Percentiles rank a stretch among this genome's conserved stretches.
These are phyloP conservation scores for Aspidoscelis tigris DNA, from an alignment of 2,113 vertebrate genomes.

Conservation along the genomic window DNA sequence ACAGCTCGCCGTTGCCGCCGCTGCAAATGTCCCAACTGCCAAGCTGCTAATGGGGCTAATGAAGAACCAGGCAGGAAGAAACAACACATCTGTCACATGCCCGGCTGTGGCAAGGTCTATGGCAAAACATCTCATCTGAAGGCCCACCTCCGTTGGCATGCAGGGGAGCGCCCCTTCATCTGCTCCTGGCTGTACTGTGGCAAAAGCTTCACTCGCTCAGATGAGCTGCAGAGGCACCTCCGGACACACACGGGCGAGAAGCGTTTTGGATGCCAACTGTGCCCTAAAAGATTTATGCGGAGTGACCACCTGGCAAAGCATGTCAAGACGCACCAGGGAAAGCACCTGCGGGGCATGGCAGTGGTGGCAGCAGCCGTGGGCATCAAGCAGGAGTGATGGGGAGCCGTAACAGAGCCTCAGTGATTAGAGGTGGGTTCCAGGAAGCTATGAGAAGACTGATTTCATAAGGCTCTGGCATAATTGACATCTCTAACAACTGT, in stretches of 20 bases:
- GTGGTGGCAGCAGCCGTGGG: slow-evolving; percentile 71
- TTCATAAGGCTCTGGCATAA: not conserved
- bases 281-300: slow-evolving; percentile 87
- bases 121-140: slow-evolving; percentile 91
- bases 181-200: slow-evolving; percentile 91
- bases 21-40: slow-evolving; percentile 88
- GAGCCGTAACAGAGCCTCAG: not conserved
- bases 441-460: not conserved
- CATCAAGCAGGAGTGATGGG: slow-evolving; percentile 75
- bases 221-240: slow-evolving; percentile 88
- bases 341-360: slow-evolving; percentile 70
- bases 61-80: slow-evolving; percentile 84
- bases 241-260: slow-evolving; percentile 89
- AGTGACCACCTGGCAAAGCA: slow-evolving; percentile 89
- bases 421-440: not conserved
- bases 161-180: slow-evolving; percentile 86
- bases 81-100: slow-evolving; percentile 86
- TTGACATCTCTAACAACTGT: not conserved
- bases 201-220: slow-evolving; percentile 87
- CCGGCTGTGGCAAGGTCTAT: slow-evolving; percentile 87
- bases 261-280: slow-evolving; percentile 85
- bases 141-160: slow-evolving; percentile 89
- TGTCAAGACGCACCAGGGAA: slow-evolving; percentile 86
- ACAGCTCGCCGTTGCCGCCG: slow-evolving; percentile 84
- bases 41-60: slow-evolving; percentile 67